phyloP scores from a whole-genome alignment of 2,888 invertebrate genomes.

The Ectobius pallidus region DNA sequence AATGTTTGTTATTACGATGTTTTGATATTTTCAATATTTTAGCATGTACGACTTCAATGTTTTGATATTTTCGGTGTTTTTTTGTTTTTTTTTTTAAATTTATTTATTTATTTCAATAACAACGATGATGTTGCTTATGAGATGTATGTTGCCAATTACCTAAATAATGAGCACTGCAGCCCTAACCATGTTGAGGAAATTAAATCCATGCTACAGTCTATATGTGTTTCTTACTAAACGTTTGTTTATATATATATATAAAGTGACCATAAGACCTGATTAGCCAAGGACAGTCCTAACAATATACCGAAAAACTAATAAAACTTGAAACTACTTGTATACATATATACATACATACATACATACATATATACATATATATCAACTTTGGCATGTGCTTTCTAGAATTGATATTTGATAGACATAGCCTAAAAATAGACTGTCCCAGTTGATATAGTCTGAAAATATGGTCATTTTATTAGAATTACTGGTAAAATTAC shows the following conservation, averaged over 20 bases:
- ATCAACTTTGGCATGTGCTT: not conserved
- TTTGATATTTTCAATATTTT: slow-evolving; percentile 24
- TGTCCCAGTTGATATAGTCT: not conserved
- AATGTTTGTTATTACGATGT: slow-evolving; percentile 5
- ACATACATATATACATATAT: not conserved
- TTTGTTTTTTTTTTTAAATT: no score
- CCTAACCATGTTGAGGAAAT: not conserved
- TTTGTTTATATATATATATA: not conserved
- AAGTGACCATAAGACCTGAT: not conserved
- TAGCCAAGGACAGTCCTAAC: not conserved
- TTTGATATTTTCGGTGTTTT: not conserved
- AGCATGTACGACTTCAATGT: not conserved
- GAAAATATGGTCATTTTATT: not conserved
- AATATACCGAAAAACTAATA: not conserved
- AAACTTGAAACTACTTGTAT: not conserved
- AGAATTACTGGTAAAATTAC: not conserved
- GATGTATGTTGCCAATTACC: not conserved
- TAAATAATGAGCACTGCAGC: not conserved
- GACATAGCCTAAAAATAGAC: not conserved
- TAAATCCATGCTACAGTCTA: not conserved
- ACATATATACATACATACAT: not conserved
- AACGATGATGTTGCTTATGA: slow-evolving; percentile 20
- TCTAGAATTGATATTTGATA: not conserved
- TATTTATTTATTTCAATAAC: no score
- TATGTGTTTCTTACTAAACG: not conserved